Evolutionary conservation across 1,140 invertebrate genomes (phyloP), one percentile per base, ranked within the genome.

Genomic region (Trypoxylus dichotomus): DNA sequence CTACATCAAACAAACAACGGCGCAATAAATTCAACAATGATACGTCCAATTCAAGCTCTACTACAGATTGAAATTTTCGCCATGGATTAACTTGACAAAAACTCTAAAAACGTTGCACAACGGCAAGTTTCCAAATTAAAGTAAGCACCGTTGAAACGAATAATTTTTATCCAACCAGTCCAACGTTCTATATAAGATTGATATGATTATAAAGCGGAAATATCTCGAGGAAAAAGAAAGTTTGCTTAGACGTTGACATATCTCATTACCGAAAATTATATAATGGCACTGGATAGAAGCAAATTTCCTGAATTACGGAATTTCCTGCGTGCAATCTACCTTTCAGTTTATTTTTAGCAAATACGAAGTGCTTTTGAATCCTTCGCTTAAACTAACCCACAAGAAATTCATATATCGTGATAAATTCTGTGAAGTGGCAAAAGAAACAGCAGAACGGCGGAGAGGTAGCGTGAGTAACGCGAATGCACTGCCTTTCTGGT

Each of bases 361-460:
- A n/a, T 19, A 6, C 47, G 19, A 54, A 29, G 8, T 13, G 60
- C 27, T 68, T 24, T 68, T n/a, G 60, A 68, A 68, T 27, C 11
- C 13, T 60, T 58, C 24, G 21, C 32, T 10, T 42, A 42, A 42
- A 13, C 25, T 3, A 15, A 37, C 74, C 13, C 75, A 77, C 75
- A 79, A 79, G 76, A 75, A 80, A 78, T 78, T 76, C 79, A 80
- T 80, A 80, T 78, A 76, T 78, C 79, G 77, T 80, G 79, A 80
- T 80, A 80, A 80, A 80, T 80, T 80, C 78, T 75, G 76, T 77
- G 10, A 74, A 78, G 77, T 78, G 77, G 79, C 75, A 78, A 78
- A 78, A 78, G 63, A 78, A 68, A 68, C 60, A 68, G 27, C 60
- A 10, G 68, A 79, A 32, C 41, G 75, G 43, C 74, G 77, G 76